Percentiles rank a stretch among this genome's conserved stretches.
These are phyloP conservation scores for Seriola quinqueradiata DNA, from an alignment of 2,113 vertebrate species.

Conservation along the genomic window DNA sequence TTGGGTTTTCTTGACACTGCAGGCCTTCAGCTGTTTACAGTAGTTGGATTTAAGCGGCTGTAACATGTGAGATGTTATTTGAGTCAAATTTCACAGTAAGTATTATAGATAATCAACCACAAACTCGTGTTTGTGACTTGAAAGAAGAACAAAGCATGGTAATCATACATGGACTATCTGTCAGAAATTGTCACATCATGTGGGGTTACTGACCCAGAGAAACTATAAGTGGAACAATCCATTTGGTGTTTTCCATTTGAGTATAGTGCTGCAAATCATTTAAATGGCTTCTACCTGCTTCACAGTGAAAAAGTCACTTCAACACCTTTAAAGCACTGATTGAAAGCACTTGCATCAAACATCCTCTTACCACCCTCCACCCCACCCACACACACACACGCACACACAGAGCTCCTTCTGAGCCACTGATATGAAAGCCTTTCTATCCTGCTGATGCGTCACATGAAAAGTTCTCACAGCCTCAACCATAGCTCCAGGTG, in stretches of 20 bases:
- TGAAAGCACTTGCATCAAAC: background rate
- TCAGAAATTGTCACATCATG: background rate
- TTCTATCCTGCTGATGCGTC: conserved; percentile 47
- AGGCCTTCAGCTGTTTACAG: background rate
- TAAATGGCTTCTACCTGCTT: background rate
- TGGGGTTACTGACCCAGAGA: background rate
- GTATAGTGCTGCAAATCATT: background rate
- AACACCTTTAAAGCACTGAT: background rate
- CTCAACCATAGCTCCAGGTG: conserved; percentile 65
- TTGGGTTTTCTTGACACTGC: background rate
- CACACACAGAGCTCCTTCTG: background rate
- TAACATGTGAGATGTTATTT: background rate
- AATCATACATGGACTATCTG: background rate
- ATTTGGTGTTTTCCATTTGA: background rate
- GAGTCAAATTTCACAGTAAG: background rate
- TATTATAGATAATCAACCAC: background rate
- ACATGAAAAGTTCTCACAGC: conserved; percentile 59
- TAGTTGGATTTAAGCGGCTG: too few species aligned
- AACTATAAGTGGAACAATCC: background rate
- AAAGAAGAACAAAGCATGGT: background rate
- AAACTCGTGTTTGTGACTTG: background rate
- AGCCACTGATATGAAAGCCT: conserved; percentile 32
- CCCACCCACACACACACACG: too few species aligned
- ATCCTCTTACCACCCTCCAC: too few species aligned
- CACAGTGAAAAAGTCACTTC: background rate